Base-by-base conservation (phyloP, 2,888 invertebrate genomes). In the Eupsilia transversa region DNA sequence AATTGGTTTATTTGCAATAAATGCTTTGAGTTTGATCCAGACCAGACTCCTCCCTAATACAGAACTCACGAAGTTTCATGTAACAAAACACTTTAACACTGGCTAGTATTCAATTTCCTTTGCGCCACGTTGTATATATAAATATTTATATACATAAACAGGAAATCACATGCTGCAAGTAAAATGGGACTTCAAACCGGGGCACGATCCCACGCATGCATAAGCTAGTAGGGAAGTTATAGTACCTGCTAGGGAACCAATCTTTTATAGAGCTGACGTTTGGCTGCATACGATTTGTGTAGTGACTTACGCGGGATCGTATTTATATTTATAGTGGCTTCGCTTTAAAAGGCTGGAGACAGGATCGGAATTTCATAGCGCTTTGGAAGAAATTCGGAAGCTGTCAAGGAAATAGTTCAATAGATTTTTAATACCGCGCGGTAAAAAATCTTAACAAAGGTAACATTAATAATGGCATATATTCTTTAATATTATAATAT, bases 111-210 rank as follows among this genome's bases (percentile, higher is more conserved):
- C 72, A 80, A 86, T 84, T 84, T 84, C 76, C 68, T 57, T 68
- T n/a, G 38, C 30, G 64, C 65, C 59, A 73, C 65, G 72, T 69
- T 75, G 67, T 77, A 56, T 74, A 72, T 59, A 68, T 77, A 71
- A 65, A 74, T 72, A 68, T 57, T 72, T 74, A 67, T 73, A 65
- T 73, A 76, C 72, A 49, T 76, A 78, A 78, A 78, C 77, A 85
- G 83, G 74, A 85, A 83, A 85, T 83, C 77, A 79, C 81, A 83
- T 74, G 60, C 73, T 86, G 77, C 77, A 86, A 77, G 83, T 81
- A 73, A 85, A 81, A 73, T 60, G 77, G 61, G 66, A 74, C 72
- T 80, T 63, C 27, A 73, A 83, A 76, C 72, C 70, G 74, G 64
- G 71, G 66, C 71, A 65, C 79, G 73, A 64, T 66, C 68, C 57